Evolutionary conservation across 2,797 vertebrate species (phyloP), one percentile per base, ranked within the genome.

Genomic region (Accipiter badius): DNA sequence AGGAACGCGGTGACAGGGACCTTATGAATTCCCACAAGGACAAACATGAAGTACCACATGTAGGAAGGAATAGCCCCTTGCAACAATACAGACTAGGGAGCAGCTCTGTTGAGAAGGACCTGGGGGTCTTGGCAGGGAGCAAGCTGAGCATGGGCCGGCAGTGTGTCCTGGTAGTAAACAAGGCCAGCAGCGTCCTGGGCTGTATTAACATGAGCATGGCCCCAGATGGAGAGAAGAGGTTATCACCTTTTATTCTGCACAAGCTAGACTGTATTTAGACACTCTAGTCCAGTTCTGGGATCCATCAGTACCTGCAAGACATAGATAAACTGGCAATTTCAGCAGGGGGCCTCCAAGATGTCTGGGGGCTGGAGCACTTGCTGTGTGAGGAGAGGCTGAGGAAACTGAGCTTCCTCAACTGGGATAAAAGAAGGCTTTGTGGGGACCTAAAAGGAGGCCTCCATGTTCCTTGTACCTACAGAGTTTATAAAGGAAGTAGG

Each of bases 1-100:
- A 54, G 49, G n/a, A 85, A 37, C 16, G 33, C 26, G 12, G 20
- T 61, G 44, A 42, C 9, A 24, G 28, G 21, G 37, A 28, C 11
- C 42, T 61, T 9, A 47, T 2, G 33, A 55, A 70, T 50, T 44
- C 37, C 35, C 49, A 10, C 13, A 14, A 28, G 29, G 26, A 59
- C 16, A 42, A 85, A 54, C 1, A 1, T 28, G 6, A 81, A 85
- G 13, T 47, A 24, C 15, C 9, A 6, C 28, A 39, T 0, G 2
- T 20, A 24, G 62, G 37, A 69, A 80, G 71, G 22, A 72, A 54
- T 4, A 35, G 31, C 15, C 6, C 15, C 31, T 63, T 63, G 49
- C 31, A 61, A 20, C 1, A 8, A 16, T 20, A 16, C 12, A 37
- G 39, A 26, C 35, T 11, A 15, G n/a, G 33, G 39, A 71, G 28